These are phyloP conservation scores for Bufo bufo DNA, from an alignment of 2,113 vertebrate species.

Conservation along the genomic window DNA sequence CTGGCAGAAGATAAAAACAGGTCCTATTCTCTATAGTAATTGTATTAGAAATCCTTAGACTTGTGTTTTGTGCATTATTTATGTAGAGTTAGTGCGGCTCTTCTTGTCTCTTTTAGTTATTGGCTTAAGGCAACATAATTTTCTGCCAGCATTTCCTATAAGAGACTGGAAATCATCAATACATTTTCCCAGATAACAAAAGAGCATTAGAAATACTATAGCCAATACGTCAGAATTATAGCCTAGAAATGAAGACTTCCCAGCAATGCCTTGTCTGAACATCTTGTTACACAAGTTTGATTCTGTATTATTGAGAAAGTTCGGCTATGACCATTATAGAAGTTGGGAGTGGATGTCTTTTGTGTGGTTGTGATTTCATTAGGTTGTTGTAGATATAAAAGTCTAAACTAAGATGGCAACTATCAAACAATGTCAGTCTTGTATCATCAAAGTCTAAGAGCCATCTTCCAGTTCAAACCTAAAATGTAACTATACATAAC, in stretches of 20 bases:
- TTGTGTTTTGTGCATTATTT: not conserved
- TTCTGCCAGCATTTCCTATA: not conserved
- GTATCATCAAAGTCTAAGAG: too few relatives aligned
- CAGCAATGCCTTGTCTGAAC: not conserved
- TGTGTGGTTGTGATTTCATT: not conserved
- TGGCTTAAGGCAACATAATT: not conserved
- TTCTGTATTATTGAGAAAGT: not conserved
- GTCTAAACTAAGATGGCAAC: not conserved
- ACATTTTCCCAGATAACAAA: not conserved
- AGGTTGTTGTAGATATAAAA: not conserved
- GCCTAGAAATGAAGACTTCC: not conserved
- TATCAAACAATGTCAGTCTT: too few relatives aligned
- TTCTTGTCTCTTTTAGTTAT: not conserved
- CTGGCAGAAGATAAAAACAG: not conserved
- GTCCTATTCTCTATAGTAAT: not conserved
- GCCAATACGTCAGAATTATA: not conserved
- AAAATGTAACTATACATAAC: too few relatives aligned
- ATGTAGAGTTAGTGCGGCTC: not conserved
- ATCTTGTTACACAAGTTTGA: not conserved
- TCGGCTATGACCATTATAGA: not conserved
- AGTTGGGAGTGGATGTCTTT: not conserved
- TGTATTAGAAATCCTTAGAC: not conserved
- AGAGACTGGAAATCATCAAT: not conserved
- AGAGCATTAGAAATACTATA: not conserved
- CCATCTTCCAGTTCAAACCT: too few relatives aligned